Evolutionary conservation across 2,888 invertebrate species (phyloP).

Genomic region (Cremastinae sp.): DNA sequence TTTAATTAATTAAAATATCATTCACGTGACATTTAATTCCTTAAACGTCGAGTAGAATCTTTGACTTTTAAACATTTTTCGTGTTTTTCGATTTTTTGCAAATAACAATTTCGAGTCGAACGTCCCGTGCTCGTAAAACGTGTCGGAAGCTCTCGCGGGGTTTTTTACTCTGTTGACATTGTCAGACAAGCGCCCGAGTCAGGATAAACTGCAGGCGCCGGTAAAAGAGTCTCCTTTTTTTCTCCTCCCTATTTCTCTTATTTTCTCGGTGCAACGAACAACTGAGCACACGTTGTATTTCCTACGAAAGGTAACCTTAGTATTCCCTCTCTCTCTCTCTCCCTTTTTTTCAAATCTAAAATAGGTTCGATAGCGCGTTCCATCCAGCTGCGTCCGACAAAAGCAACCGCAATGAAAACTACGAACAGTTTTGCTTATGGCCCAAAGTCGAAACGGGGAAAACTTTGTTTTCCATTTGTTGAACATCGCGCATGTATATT

Average conservation of each 20-base stretch:
- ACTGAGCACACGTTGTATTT: slow-evolving; percentile 35
- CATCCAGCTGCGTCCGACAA: slow-evolving; percentile 38
- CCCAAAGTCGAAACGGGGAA: background rate
- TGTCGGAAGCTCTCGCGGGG: slow-evolving; percentile 11
- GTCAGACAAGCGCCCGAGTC: slow-evolving; percentile 24
- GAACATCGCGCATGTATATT: background rate
- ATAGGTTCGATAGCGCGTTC: slow-evolving; percentile 49
- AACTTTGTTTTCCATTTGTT: slow-evolving; percentile 11
- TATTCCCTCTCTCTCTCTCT: slow-evolving; percentile 4
- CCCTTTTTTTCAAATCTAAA: slow-evolving; percentile 34
- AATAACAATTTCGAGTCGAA: background rate
- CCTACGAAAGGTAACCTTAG: slow-evolving; percentile 36
- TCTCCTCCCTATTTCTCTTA: background rate
- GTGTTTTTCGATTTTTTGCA: background rate
- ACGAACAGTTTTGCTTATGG: slow-evolving; percentile 1
- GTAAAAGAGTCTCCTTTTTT: slow-evolving; percentile 5
- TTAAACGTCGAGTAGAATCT: no score
- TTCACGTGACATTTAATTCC: no score
- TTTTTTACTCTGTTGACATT: slow-evolving; percentile 52
- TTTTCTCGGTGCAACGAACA: background rate
- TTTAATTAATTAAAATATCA: no score
- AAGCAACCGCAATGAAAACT: slow-evolving; percentile 44
- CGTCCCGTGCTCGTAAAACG: background rate
- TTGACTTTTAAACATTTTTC: no score
- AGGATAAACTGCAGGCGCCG: slow-evolving; percentile 40